Conservation (phyloP, 2,797 vertebrate species). For the Dicrostonyx torquatus region DNA sequence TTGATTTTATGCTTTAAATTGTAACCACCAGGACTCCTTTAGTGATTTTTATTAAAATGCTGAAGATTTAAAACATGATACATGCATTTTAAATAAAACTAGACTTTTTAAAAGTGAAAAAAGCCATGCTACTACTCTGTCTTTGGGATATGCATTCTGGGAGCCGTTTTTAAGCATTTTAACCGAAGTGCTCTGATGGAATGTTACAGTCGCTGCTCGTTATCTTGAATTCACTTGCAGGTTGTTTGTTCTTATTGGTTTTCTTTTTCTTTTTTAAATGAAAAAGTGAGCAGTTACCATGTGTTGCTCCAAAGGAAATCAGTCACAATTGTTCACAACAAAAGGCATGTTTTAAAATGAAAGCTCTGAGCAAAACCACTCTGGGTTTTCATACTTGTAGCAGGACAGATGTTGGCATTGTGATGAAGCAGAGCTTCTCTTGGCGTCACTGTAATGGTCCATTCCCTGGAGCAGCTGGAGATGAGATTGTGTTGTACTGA, state of each 20-base stretch:
- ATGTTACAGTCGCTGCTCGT: conserved; percentile 42
- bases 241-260: conserved; percentile 63
- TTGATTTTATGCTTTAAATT: conserved; percentile 46
- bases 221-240: conserved; percentile 64
- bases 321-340: conserved; percentile 71
- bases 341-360: conserved; percentile 58
- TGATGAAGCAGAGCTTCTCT: conserved; percentile 22
- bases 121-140: neutral
- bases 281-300: conserved; percentile 28
- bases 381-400: conserved; percentile 49
- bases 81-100: neutral
- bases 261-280: neutral
- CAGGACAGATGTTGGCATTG: conserved; percentile 60
- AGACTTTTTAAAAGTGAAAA: neutral
- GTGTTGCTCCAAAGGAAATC: conserved; percentile 70
- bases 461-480: neutral
- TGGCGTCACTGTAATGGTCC: neutral
- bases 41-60: conserved; percentile 35
- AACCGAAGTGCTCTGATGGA: conserved; percentile 64
- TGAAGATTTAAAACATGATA: neutral
- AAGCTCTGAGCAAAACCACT: conserved; percentile 40
- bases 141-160: conserved; percentile 32
- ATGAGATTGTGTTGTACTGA: conserved; percentile 7
- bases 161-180: conserved; percentile 62
- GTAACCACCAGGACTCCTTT: conserved; percentile 1